Evolutionary conservation across 2,797 vertebrate species (phyloP).

Genomic region (Chloroceryle amazona): DNA sequence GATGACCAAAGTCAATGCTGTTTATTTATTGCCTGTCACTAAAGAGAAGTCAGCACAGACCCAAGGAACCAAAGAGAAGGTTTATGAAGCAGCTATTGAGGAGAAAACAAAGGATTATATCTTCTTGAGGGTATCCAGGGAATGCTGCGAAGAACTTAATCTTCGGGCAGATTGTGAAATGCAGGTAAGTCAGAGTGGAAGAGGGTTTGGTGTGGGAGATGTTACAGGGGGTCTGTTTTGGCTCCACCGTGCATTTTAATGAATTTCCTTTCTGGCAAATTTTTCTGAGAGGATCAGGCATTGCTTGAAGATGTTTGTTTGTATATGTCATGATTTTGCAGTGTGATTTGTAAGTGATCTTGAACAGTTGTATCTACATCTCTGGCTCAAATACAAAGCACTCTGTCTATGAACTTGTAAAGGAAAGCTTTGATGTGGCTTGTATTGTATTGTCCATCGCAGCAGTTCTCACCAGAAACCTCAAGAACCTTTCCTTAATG

Average conservation of each 20-base stretch:
- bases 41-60: slow-evolving; percentile 89
- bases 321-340: neutral
- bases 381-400: neutral
- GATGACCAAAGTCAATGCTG: slow-evolving; percentile 99
- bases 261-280: neutral
- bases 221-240: neutral
- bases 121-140: slow-evolving; percentile 96
- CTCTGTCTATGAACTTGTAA: neutral
- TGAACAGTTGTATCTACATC: neutral
- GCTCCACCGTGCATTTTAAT: neutral
- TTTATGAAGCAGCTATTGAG: slow-evolving; percentile 97
- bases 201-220: neutral
- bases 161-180: slow-evolving; percentile 93
- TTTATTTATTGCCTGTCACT: slow-evolving; percentile 92
- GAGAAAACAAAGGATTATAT: slow-evolving; percentile 99
- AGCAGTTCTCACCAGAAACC: neutral
- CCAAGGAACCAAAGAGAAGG: slow-evolving; percentile 96
- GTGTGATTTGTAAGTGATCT: neutral
- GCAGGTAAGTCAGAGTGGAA: slow-evolving; percentile 84
- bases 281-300: neutral
- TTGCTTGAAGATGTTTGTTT: neutral
- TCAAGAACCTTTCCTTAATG: neutral
- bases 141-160: slow-evolving; percentile 94
- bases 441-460: neutral
- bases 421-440: neutral